Evolutionary conservation across 2,797 vertebrate genomes (phyloP), one percentile per base, ranked within the genome.

Genomic region (Cyprinella venusta): DNA sequence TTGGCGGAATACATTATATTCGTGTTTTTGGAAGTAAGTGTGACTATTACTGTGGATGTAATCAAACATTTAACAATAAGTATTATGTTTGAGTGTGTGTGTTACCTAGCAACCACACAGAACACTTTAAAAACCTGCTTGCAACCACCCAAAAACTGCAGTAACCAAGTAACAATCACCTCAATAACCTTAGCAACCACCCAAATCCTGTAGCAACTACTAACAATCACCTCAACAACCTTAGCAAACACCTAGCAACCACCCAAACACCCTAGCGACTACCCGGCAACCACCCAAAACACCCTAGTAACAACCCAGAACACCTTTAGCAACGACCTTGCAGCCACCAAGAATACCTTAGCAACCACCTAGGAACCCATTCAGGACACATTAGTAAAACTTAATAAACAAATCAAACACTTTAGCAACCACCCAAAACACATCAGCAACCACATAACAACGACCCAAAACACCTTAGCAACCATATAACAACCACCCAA

Each of bases 1-100:
- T n/a, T 15, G 52, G 30, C 33, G 38, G 6, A 50, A 38, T 54
- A n/a, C 0, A 19, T 8, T 54, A 15, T 56, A 38, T 54, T n/a
- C 33, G 33, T 38, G 18, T 3, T 19, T 15, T 36, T 65, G 19
- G 63, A 16, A 1, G 18, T 21, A 56, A 16, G 33, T 38, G 10
- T 74, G 30, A 54, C 50, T 74, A 74, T 52, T 56, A 74, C 71
- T 38, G n/a, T 54, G 24, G 9, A 45, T 70, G 45, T 52, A 26
- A 52, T 33, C 26, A 33, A 33, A 30, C 1, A 16, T 21, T 18
- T 33, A 52, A 72, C 26, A 52, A 30, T 13, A 10, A 50, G 24
- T 33, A 72, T 50, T 6, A 19, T 10, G 10, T 9, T 16, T 24
- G n/a, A 70, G 42, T 70, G 48, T 72, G 10, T 72, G 18, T 0